Base-by-base conservation (phyloP, 2,888 invertebrate species). In the Dichetophora obliterata region DNA sequence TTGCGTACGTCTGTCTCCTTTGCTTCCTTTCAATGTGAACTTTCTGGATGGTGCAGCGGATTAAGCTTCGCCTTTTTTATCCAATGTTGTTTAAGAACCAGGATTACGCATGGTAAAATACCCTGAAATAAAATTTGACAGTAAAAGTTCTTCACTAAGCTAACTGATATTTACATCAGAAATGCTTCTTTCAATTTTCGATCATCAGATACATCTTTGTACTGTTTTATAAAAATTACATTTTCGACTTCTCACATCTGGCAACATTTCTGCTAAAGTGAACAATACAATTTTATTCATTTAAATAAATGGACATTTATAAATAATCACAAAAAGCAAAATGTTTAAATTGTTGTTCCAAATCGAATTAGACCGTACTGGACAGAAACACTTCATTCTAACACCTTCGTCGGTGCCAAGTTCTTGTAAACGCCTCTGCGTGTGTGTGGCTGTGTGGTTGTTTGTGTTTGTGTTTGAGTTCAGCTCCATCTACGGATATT, bases 361-460 rank as follows among this genome's bases (percentile, higher is more conserved):
- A 71, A 57, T 71, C 37, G 37, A 59, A 54, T 71, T 37, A 54
- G 57, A 37, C 19, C 57, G 37, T 8, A 14, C 24, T 54, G 57
- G 71, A 71, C 59, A 37, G 34, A 16, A 57, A 71, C 71, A 73
- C 73, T 73, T 48, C 73, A 61, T 73, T 61, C 63, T 48, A 63
- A 73, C 73, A 73, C 73, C 73, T 73, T 73, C n/a, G 43, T 48
- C 43, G 43, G 24, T 43, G 61, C 27, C 72, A 27, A 48, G 14
- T 16, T 14, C 22, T 2, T 11, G 37, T n/a, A 14, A 31, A 14
- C 9, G 69, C 27, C 16, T 69, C 3, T 66, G 66, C 19, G 5
- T 11, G 43, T n/a, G 22, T 43, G 34, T 43, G 19, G 9, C 11
- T 31, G 37, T n/a, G 54, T 54, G n/a, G 3, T 3, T 65, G 31